Evolutionary conservation across 2,797 vertebrate genomes (phyloP).

Genomic region (Scolopax bukidnonensis): DNA sequence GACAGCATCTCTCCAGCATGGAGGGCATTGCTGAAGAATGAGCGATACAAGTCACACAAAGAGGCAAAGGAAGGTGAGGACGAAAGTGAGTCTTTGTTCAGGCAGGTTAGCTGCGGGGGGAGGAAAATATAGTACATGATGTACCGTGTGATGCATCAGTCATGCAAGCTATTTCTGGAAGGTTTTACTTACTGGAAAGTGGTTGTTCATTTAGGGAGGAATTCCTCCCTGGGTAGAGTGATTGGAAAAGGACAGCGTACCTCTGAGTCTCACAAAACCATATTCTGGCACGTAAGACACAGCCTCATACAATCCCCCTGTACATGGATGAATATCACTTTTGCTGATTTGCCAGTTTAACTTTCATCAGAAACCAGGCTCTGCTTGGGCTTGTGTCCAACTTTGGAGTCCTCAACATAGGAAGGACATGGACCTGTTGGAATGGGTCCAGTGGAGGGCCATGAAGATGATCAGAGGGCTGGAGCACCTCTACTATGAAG

Average conservation of each 20-base stretch:
- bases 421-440: no score
- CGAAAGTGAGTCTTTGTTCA: slow-evolving; percentile 54
- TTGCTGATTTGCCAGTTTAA: background rate
- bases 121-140: slow-evolving; percentile 7
- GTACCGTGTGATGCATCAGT: slow-evolving; percentile 34
- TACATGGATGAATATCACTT: background rate
- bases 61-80: slow-evolving; percentile 18
- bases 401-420: no score
- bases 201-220: slow-evolving; percentile 11
- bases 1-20: background rate
- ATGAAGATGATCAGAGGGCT: no score
- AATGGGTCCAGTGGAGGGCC: no score
- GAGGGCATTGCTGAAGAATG: slow-evolving; percentile 33
- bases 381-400: background rate
- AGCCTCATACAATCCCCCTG: background rate
- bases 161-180: slow-evolving; percentile 36
- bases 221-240: slow-evolving; percentile 21
- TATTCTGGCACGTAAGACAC: background rate
- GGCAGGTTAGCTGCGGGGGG: slow-evolving; percentile 29
- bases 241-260: background rate
- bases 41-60: background rate
- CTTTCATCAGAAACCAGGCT: background rate
- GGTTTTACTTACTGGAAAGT: background rate
- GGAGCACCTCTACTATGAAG: no score
- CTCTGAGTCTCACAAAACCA: background rate